A percentile compares a stretch with the other conserved stretches of the same genome.
Evolutionary conservation across 1,140 invertebrate species (phyloP).

Genomic region (roundworm (Caenorhabditis elegans)): WBcel235 BX284604.4:1489001-1489500

Average conservation of each 20-base stretch:
- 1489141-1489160: constrained; percentile 39
- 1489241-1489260: neutral
- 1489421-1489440: no score
- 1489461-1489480: no score
- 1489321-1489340: no score
- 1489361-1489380: no score
- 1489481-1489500: no score
- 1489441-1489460: no score
- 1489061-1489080: constrained; percentile 38
- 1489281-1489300: no score
- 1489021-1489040: constrained; percentile 36
- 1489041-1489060: constrained; percentile 30
- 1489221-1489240: neutral
- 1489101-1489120: constrained; percentile 41
- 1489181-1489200: constrained; percentile 27
- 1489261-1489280: no score
- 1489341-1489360: no score
- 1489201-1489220: neutral
- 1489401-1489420: no score
- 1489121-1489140: constrained; percentile 34
- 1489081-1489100: constrained; percentile 38
- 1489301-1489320: no score
- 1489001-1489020: neutral
- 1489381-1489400: no score
- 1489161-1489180: constrained; percentile 36